Base-by-base conservation (phyloP, 2,888 invertebrate genomes). In the Morpho achilles region DNA sequence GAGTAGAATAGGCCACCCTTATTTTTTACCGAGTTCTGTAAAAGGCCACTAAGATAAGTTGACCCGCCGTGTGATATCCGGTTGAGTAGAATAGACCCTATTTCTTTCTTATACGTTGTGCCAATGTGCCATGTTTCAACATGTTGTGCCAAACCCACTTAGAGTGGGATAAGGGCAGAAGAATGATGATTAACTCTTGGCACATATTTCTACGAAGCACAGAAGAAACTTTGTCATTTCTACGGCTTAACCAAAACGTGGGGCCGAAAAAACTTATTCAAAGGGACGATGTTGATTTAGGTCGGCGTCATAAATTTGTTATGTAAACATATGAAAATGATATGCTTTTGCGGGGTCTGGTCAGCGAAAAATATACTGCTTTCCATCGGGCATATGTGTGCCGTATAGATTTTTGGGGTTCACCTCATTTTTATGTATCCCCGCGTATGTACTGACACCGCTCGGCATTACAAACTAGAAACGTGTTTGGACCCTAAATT, bases 221-320 rank as follows among this genome's bases (percentile, higher is more conserved):
- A 48, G 32, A 32, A 23, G 16, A 23, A 61, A 58, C 55, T 58
- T 61, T 52, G 53, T 52, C 58, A 42, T 54, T 53, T 58, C 55
- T 58, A 58, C 53, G 49, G 55, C 46, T 61, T 57, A 58, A 58
- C 55, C 55, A 46, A 55, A 53, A 47, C 57, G 58, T 23, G 54
- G 48, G 53, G 44, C 50, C 52, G 56, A 58, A 60, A 63, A 63
- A 55, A 48, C 55, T 48, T 55, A 58, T 62, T 53, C 51, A 47
- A 50, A 53, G 53, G 53, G 58, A 50, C 58, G 57, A 68, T 82
- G 76, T 84, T 83, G 79, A 80, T 77, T 80, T 82, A 82, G 82
- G 82, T 64, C 59, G 71, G 73, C 74, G 76, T 80, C 75, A 78
- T 76, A 82, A 82, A 82, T 65, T 65, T 82, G 80, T 78, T 79